Evolutionary conservation across 1,140 invertebrate genomes (phyloP).

Genomic region (Xylocopa sonorina): DNA sequence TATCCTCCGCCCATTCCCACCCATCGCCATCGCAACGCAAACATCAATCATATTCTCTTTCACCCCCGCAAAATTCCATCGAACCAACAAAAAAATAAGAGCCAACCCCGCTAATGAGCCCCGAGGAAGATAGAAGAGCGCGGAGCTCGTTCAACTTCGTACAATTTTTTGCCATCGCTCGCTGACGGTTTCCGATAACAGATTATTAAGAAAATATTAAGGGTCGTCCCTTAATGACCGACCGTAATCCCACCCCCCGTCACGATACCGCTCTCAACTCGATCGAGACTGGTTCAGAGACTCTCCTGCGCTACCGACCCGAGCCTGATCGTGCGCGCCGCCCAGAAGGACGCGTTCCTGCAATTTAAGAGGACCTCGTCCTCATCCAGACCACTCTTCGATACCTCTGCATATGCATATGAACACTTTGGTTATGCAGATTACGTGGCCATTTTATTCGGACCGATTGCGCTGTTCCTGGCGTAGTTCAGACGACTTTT

Average conservation of each 20-base stretch:
- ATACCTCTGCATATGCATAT: constrained; percentile 47
- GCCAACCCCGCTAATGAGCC: constrained; percentile 10
- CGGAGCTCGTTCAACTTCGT: background rate
- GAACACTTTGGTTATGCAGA: constrained; percentile 44
- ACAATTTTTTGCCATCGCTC: background rate
- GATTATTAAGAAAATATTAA: constrained; percentile 33
- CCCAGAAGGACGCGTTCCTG: background rate
- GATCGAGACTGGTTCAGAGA: no score
- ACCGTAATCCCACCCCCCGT: background rate
- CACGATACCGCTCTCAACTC: no score
- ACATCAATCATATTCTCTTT: background rate
- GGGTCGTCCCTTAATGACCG: constrained; percentile 8
- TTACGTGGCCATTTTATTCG: constrained; percentile 9
- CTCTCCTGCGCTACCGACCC: no score
- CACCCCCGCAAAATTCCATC: background rate
- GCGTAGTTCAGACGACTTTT: background rate
- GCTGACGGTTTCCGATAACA: background rate
- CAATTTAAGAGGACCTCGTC: constrained; percentile 46
- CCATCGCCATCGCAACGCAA: background rate
- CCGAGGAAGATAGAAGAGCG: background rate
- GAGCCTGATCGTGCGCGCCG: background rate
- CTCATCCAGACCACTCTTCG: constrained; percentile 13
- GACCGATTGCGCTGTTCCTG: constrained; percentile 14
- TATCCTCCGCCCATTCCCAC: background rate
- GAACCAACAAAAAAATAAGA: background rate